Percentiles rank a stretch among this genome's conserved stretches.
These are phyloP conservation scores for Spongilla lacustris DNA, from an alignment of 37 sponge, comb jelly and placozoan genomes.

Conservation along the genomic window DNA sequence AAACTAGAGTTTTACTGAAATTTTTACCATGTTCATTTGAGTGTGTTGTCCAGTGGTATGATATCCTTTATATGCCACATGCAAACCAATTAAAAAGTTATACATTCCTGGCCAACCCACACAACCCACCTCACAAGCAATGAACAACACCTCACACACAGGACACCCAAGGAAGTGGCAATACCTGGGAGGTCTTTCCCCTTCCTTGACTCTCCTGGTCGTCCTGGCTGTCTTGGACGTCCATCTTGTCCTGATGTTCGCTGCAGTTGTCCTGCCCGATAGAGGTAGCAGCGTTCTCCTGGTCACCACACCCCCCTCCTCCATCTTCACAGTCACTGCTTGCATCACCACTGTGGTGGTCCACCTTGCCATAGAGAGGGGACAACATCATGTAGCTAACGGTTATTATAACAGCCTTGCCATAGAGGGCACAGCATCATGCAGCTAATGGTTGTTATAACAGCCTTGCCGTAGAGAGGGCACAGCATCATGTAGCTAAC, in stretches of 20 bases:
- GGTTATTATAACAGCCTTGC: too few relatives aligned
- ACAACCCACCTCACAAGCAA: background rate
- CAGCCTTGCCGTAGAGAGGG: too few relatives aligned
- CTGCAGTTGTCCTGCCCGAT: background rate
- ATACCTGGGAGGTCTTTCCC: background rate
- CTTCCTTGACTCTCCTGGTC: background rate
- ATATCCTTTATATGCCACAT: too few relatives aligned
- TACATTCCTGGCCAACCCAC: too few relatives aligned
- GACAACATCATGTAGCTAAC: too few relatives aligned
- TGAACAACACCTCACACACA: background rate
- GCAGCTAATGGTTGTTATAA: too few relatives aligned
- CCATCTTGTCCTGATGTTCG: too few relatives aligned
- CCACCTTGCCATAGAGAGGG: background rate
- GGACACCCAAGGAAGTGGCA: constrained; percentile 6
- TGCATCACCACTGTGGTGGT: constrained; percentile 33
- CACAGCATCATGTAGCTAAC: too few relatives aligned
- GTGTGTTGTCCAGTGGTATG: too few relatives aligned
- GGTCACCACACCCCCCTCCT: constrained; percentile 12
- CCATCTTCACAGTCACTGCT: constrained; percentile 55
- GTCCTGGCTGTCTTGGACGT: background rate
- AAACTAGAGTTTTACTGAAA: too few relatives aligned
- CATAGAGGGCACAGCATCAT: too few relatives aligned
- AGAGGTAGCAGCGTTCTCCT: constrained; percentile 11
- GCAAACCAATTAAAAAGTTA: too few relatives aligned
- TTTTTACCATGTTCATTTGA: background rate